Evolutionary conservation across 2,888 invertebrate species (phyloP).

Genomic region (Chaitophorus viminalis): DNA sequence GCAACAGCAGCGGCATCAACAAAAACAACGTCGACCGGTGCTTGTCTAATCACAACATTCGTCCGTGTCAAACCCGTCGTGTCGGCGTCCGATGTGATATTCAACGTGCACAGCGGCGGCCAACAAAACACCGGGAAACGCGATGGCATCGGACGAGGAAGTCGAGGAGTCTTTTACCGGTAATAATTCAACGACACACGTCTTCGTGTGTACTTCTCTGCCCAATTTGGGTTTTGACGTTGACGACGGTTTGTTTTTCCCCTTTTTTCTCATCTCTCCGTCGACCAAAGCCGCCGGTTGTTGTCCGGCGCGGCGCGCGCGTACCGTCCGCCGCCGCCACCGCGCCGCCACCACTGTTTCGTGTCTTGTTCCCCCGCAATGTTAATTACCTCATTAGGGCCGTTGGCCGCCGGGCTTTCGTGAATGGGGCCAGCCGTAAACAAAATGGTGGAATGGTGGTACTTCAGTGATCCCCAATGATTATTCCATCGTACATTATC

Average conservation of each 20-base stretch:
- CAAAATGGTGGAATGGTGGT: constrained; percentile 52
- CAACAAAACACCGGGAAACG: constrained; percentile 31
- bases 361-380: constrained; percentile 10
- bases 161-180: constrained; percentile 88
- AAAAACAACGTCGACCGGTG: neutral
- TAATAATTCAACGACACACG: constrained; percentile 69
- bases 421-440: constrained; percentile 52
- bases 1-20: neutral
- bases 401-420: constrained; percentile 30
- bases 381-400: constrained; percentile 48
- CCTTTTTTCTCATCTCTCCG: neutral
- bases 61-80: constrained; percentile 18
- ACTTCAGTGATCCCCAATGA: neutral
- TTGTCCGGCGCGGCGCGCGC: constrained; percentile 33
- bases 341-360: constrained; percentile 60
- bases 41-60: constrained; percentile 2
- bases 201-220: neutral
- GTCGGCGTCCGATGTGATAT: constrained; percentile 56
- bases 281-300: constrained; percentile 15
- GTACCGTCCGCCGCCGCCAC: constrained; percentile 59
- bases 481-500: neutral
- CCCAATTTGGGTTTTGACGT: neutral
- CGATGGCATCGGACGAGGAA: constrained; percentile 88
- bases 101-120: constrained; percentile 42
- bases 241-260: constrained; percentile 1